Conservation (phyloP, 2,113 vertebrate species). For the Drymodes brunneopygia region DNA sequence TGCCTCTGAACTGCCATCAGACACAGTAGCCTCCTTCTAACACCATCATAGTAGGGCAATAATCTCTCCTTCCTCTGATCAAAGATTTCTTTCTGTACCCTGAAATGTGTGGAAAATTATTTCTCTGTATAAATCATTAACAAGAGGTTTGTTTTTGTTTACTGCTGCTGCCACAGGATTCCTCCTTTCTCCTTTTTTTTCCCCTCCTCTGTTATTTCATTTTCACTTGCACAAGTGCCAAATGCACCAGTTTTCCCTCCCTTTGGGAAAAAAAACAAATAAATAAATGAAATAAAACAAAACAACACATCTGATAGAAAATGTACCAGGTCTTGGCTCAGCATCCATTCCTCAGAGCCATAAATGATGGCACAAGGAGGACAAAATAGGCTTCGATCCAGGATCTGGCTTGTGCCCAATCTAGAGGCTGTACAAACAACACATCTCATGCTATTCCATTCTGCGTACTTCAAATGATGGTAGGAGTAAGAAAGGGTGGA, state of each 20-base stretch:
- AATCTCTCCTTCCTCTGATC: neutral
- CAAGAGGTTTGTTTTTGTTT: neutral
- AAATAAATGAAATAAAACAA: neutral
- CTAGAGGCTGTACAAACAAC: neutral
- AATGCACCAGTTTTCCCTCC: neutral
- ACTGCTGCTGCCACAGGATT: neutral
- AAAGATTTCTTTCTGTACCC: neutral
- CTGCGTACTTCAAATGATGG: neutral
- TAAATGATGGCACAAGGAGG: neutral
- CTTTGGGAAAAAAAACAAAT: neutral
- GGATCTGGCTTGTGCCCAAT: neutral
- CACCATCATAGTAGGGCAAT: neutral
- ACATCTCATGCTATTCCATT: neutral
- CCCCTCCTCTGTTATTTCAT: neutral
- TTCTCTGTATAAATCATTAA: constrained; percentile 22
- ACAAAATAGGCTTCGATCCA: neutral
- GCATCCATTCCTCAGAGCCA: neutral
- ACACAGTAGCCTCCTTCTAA: neutral
- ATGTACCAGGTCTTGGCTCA: neutral
- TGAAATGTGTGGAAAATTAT: neutral
- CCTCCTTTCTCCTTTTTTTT: neutral
- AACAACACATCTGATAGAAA: neutral
- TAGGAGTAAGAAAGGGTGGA: neutral
- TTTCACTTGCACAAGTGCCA: neutral
- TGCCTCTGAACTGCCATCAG: neutral